Evolutionary conservation across 2,888 invertebrate genomes (phyloP).

Genomic region (Dichetophora obliterata): DNA sequence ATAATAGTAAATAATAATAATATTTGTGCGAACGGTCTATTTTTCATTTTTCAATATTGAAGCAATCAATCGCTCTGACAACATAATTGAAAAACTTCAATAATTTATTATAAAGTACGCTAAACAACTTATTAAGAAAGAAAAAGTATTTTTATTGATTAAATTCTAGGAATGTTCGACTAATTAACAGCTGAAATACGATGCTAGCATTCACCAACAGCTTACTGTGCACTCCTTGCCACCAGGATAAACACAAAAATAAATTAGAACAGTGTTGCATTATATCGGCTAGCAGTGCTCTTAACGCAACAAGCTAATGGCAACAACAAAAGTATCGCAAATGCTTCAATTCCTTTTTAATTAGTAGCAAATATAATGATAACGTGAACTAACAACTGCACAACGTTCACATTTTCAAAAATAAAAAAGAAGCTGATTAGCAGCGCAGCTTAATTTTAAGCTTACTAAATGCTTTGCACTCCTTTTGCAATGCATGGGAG

Average conservation of each 20-base stretch:
- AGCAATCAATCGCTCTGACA: neutral
- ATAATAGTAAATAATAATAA: too few species aligned
- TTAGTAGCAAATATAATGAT: conserved; percentile 16
- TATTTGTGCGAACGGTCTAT: too few species aligned
- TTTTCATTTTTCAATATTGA: neutral
- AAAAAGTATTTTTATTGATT: neutral
- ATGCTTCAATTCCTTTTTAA: conserved; percentile 32
- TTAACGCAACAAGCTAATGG: neutral
- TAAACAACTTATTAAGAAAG: too few species aligned
- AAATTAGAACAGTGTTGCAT: neutral
- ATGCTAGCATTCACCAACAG: neutral
- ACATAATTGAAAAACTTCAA: neutral
- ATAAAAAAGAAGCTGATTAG: conserved; percentile 13
- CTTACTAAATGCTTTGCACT: conserved; percentile 10
- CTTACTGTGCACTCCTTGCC: too few species aligned
- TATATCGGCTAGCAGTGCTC: neutral
- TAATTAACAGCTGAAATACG: neutral
- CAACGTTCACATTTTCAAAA: neutral
- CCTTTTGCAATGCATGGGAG: neutral
- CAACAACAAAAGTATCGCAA: neutral
- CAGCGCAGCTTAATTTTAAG: conserved; percentile 16
- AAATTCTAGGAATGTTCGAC: neutral
- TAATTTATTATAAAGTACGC: too few species aligned
- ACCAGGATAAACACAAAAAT: too few species aligned
- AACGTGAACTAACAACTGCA: neutral